phyloP scores from a whole-genome alignment of 2,797 vertebrate species.

The Lepilemur ruficaudatus region DNA sequence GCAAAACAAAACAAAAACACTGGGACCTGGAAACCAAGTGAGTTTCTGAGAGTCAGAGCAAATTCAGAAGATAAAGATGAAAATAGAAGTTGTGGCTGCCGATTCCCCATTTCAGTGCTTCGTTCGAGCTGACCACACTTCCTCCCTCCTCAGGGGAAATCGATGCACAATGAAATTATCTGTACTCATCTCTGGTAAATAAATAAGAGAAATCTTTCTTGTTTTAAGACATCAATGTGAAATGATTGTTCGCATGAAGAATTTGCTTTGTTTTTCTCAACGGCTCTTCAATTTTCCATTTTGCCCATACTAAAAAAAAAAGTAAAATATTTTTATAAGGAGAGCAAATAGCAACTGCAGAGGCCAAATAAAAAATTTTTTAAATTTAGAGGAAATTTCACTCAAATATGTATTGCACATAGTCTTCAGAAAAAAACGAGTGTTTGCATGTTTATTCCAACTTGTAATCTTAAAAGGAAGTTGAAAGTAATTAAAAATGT shows the following conservation, averaged over 20 bases:
- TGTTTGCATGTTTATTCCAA: conserved; percentile 32
- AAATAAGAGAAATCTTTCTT: conserved; percentile 65
- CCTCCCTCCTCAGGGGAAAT: conserved; percentile 49
- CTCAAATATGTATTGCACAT: background rate
- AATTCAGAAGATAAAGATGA: background rate
- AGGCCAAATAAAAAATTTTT: background rate
- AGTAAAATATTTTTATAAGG: conserved; percentile 4
- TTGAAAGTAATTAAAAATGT: conserved; percentile 39
- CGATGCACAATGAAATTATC: conserved; percentile 41
- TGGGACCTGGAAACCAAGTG: background rate
- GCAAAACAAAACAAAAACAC: background rate
- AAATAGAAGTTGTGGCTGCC: background rate
- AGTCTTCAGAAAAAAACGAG: conserved; percentile 35
- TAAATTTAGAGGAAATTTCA: background rate
- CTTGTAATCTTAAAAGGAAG: conserved; percentile 49
- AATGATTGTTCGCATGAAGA: conserved; percentile 20
- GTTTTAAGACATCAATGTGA: conserved; percentile 50
- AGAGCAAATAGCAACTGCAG: background rate
- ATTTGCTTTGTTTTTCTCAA: conserved; percentile 42
- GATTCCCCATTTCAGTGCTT: background rate
- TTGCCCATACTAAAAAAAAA: background rate
- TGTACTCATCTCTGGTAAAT: conserved; percentile 52
- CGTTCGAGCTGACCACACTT: conserved; percentile 18
- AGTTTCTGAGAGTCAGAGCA: background rate
- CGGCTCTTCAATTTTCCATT: conserved; percentile 26